phyloP scores from a whole-genome alignment of 2,113 vertebrate genomes.

The Stomatorhinus ivindoensis region DNA sequence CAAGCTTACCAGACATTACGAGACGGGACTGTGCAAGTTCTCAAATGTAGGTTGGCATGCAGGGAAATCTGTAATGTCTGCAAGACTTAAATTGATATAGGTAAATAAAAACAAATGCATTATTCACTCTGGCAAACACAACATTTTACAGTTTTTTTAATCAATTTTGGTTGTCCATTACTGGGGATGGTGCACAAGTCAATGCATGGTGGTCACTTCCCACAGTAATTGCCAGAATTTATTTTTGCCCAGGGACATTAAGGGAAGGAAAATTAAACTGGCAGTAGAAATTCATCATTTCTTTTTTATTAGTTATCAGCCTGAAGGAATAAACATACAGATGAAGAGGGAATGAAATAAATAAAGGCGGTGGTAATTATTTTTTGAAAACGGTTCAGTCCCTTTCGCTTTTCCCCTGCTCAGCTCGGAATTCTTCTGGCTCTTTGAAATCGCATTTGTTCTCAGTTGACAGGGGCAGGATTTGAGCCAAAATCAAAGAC shows the following conservation, averaged over 20 bases:
- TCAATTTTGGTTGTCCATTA: background rate
- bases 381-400: background rate
- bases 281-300: background rate
- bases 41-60: background rate
- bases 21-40: background rate
- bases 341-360: constrained; percentile 7
- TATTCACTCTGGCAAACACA: background rate
- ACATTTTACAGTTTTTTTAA: constrained; percentile 8
- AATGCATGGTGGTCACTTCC: background rate
- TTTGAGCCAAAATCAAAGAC: background rate
- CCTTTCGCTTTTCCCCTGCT: background rate
- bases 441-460: constrained; percentile 1
- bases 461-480: constrained; percentile 1
- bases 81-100: background rate
- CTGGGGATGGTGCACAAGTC: background rate
- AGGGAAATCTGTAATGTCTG: background rate
- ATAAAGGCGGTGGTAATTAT: constrained; percentile 8
- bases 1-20: background rate
- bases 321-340: background rate
- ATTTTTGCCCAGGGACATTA: background rate
- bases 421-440: background rate
- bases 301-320: background rate
- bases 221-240: background rate
- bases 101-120: background rate
- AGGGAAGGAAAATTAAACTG: background rate